Percentiles rank a stretch among this genome's conserved stretches.
Evolutionary conservation across 35 echinoderm and acorn worm species (phyloP).

Genomic region (Stichopus chloronotus): DNA sequence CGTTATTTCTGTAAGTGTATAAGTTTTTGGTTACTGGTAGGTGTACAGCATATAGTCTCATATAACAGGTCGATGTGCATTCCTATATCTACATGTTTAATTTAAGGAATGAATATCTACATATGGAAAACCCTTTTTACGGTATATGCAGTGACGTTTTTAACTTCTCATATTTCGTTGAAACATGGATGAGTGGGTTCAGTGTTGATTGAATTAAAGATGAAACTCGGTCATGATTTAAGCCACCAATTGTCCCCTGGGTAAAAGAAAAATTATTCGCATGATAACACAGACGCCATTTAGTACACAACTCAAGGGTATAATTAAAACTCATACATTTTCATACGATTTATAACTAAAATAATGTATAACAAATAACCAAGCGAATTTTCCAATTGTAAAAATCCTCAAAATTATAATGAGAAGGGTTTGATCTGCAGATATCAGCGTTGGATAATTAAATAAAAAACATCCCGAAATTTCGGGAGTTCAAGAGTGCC

Average conservation of each 20-base stretch:
- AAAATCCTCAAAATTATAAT: background rate
- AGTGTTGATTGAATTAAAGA: conserved; percentile 47
- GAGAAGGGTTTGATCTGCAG: background rate
- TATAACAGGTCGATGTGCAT: no score
- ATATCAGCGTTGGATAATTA: background rate
- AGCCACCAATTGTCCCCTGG: conserved; percentile 10
- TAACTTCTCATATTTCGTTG: background rate
- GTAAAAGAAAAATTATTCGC: conserved; percentile 22
- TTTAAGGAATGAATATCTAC: background rate
- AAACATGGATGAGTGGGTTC: background rate
- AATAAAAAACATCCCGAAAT: background rate
- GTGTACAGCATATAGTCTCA: no score
- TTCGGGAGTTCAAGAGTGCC: background rate
- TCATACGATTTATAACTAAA: background rate
- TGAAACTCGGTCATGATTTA: conserved; percentile 42
- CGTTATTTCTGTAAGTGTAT: no score
- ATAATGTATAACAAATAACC: background rate
- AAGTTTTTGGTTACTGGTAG: no score
- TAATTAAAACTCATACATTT: conserved; percentile 39
- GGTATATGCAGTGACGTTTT: background rate
- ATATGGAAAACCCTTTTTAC: background rate
- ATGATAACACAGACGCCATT: conserved; percentile 37
- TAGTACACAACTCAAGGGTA: conserved; percentile 37
- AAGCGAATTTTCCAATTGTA: background rate
- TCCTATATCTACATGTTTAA: background rate